Percentiles rank a stretch among this genome's conserved stretches.
phyloP scores from a whole-genome alignment of 2,888 invertebrate genomes.

The Mamestra brassicae region DNA sequence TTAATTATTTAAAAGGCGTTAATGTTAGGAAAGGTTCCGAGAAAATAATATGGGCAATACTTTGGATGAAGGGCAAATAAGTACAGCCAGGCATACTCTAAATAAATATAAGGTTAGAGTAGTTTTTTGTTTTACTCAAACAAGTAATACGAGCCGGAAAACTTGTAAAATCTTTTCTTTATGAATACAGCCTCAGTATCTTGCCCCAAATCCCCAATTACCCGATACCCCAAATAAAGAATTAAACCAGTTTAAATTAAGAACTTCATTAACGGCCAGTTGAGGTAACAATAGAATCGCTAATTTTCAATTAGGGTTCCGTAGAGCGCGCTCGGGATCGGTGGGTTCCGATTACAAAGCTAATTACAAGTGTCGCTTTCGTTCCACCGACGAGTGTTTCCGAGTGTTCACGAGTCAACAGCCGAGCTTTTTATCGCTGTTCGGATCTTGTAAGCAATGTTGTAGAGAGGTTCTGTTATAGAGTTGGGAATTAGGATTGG shows the following conservation, averaged over 20 bases:
- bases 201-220: constrained; percentile 11
- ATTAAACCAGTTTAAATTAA: constrained; percentile 68
- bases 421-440: constrained; percentile 48
- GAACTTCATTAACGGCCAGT: constrained; percentile 73
- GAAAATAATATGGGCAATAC: neutral
- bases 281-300: constrained; percentile 76
- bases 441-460: constrained; percentile 46
- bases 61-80: neutral
- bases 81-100: neutral
- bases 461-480: constrained; percentile 20
- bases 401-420: constrained; percentile 45
- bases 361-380: constrained; percentile 87
- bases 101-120: neutral
- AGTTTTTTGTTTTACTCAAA: neutral
- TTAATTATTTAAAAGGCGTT: constrained; percentile 51
- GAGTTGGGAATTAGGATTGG: constrained; percentile 6
- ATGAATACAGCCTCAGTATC: neutral
- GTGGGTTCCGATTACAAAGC: constrained; percentile 84
- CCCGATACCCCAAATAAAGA: constrained; percentile 30
- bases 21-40: constrained; percentile 8
- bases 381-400: constrained; percentile 64
- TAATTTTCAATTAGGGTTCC: constrained; percentile 84
- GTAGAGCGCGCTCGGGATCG: constrained; percentile 67
- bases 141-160: neutral
- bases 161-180: neutral